Evolutionary conservation across 2,888 invertebrate species (phyloP), one percentile per base, ranked within the genome.

Genomic region (Timandra comae): DNA sequence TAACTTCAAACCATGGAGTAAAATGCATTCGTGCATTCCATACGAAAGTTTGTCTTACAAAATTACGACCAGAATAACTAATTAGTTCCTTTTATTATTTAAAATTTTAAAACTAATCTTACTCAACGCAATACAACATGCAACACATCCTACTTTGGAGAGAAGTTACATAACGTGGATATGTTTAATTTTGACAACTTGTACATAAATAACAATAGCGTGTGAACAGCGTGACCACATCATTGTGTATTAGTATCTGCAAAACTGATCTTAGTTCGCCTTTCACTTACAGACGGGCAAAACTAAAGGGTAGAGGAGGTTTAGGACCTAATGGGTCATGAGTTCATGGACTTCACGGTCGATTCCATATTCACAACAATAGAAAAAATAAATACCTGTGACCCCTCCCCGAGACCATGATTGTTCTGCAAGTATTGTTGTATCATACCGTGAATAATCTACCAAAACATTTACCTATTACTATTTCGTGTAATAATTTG

Each of bases 231-330:
- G 47, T 63, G 67, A 54, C 67, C 63, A 64, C 61, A 65, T 65
- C 67, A 63, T 67, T 67, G 63, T 64, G 58, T 56, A 55, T 59
- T 56, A 53, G 52, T 55, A 56, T 51, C 51, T 46, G 56, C 53
- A 52, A 60, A 70, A 70, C 62, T 60, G 71, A 71, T 70, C 68
- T 64, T 57, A 45, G 60, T 50, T 63, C 62, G 69, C 79, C 81
- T 81, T 81, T 82, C 81, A 81, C 81, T 79, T 71, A 56, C 51
- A 48, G 46, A 52, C 54, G 56, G 62, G 56, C 58, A 52, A 63
- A 56, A 56, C 59, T 63, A 74, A 74, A 74, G 73, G 76, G 72
- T 65, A 72, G 54, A 60, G 49, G 63, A 59, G 65, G 60, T 56
- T 49, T 52, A 60, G 60, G 61, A 63, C 51, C 57, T 64, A 62